Evolutionary conservation across 2,888 invertebrate species (phyloP), one percentile per base, ranked within the genome.

Genomic region (Smittia sp.): DNA sequence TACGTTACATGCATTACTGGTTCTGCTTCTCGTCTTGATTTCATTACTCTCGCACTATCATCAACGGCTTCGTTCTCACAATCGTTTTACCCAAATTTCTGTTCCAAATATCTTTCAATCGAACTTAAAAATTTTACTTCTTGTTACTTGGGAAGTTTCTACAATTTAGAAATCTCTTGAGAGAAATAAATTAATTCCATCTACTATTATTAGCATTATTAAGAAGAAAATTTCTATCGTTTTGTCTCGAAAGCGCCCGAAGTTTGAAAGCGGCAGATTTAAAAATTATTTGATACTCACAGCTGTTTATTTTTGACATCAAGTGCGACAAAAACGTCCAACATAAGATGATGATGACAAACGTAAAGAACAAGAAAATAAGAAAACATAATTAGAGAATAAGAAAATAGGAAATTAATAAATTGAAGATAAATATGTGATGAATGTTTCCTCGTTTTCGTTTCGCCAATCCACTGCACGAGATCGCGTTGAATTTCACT

Each of bases 271-370:
- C 11, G 11, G 11, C 11, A 38, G 6, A 9, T 38, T 38, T 38
- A 38, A 38, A 52, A 41, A n/a, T 13, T 46, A 68, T 38, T 54
- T 22, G 18, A 69, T 69, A 69, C 69, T 69, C 69, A 69, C 69
- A 69, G 69, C 69, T 69, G 52, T 54, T 69, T 13, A 22, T n/a
- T 58, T 46, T 22, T 65, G 65, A 68, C 69, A 69, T 69, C 69
- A 24, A 67, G 67, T 69, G 54, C 20, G 58, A 58, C 52, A 52
- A n/a, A n/a, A 52, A 52, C 52, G 52, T 68, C 69, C 69, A 69
- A 69, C 46, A 69, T 69, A 11, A 54, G 41, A 41, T 69, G 69
- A 22, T 69, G 25, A 52, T 54, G 52, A 69, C 15, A 22, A 54
- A 52, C 11, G 6, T 27, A 32, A 46, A 52, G 41, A 11, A 69